Evolutionary conservation across 2,113 vertebrate species (phyloP).

Genomic region (Phalacrocorax brasilianus): DNA sequence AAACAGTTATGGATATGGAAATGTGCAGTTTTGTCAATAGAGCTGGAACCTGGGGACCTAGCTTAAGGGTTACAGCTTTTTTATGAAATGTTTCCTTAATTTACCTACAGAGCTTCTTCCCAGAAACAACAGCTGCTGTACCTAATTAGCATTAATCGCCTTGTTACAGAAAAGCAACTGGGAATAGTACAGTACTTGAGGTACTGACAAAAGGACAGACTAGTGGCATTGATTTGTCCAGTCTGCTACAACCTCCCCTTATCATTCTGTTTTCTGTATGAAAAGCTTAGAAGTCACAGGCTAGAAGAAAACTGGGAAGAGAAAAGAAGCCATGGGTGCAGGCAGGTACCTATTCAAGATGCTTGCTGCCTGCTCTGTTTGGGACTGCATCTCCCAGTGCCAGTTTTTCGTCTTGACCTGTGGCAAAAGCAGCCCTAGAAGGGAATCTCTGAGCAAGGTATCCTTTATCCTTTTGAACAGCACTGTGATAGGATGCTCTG

Average conservation of each 20-base stretch:
- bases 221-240: slow-evolving; percentile 37
- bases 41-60: background rate
- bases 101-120: slow-evolving; percentile 6
- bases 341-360: background rate
- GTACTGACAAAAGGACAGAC: slow-evolving; percentile 21
- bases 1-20: background rate
- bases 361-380: background rate
- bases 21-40: slow-evolving; percentile 3
- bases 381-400: background rate
- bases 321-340: background rate
- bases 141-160: slow-evolving; percentile 51
- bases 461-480: background rate
- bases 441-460: background rate
- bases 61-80: background rate
- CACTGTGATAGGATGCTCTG: background rate
- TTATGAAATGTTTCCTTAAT: slow-evolving; percentile 11
- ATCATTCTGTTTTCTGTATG: background rate
- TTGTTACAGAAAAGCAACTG: slow-evolving; percentile 10
- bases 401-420: background rate
- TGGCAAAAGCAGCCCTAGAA: background rate
- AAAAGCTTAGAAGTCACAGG: background rate
- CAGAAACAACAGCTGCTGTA: slow-evolving; percentile 57
- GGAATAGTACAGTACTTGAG: slow-evolving; percentile 25
- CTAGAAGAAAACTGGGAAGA: background rate
- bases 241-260: background rate